phyloP scores from a whole-genome alignment of 2,888 invertebrate genomes.

The Machimus rusticus region DNA sequence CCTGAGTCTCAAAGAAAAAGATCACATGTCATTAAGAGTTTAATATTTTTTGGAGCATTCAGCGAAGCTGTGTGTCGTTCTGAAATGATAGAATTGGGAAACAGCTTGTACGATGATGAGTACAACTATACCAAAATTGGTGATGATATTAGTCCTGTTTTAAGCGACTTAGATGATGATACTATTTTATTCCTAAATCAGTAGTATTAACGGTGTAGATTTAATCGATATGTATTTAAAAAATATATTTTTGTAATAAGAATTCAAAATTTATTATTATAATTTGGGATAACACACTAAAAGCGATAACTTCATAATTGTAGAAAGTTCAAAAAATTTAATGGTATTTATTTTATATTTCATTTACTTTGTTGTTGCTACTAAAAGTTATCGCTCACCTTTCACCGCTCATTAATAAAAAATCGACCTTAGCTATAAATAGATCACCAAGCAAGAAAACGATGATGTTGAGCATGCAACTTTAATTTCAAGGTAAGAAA shows the following conservation, averaged over 20 bases:
- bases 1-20: constrained; percentile 14
- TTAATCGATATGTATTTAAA: not conserved
- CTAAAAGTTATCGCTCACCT: not conserved
- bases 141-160: not conserved
- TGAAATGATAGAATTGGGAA: constrained; percentile 56
- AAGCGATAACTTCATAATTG: not conserved
- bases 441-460: not conserved
- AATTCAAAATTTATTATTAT: not conserved
- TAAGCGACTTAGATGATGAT: not conserved
- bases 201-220: not conserved
- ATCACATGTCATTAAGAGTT: constrained; percentile 50
- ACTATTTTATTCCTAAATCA: constrained; percentile 6
- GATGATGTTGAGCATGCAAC: not conserved
- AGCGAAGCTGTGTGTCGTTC: constrained; percentile 56
- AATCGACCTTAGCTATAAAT: not conserved
- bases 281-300: not conserved
- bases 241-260: not conserved
- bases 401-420: not conserved
- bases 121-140: not conserved
- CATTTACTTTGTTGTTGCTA: not conserved
- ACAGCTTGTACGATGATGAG: constrained; percentile 51
- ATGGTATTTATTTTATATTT: not conserved
- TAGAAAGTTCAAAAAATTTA: not conserved
- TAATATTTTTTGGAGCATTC: constrained; percentile 55
- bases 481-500: not conserved